Evolutionary conservation across 2,113 vertebrate species (phyloP).

Genomic region (Orycteropus afer): DNA sequence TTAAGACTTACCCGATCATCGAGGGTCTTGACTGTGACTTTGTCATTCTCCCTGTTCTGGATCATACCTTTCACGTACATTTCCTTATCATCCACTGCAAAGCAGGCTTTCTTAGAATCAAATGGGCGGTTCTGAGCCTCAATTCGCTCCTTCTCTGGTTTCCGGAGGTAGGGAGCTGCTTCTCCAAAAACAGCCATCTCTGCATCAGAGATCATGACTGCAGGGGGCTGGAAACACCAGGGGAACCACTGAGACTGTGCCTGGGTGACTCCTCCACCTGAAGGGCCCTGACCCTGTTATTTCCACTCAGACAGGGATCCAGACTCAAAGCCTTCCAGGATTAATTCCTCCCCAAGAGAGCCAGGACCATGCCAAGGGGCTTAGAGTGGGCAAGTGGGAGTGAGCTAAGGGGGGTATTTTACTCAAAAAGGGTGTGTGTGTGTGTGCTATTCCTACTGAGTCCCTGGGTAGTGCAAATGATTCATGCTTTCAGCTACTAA

Average conservation of each 20-base stretch:
- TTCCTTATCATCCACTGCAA: conserved; percentile 87
- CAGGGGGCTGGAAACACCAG: conserved; percentile 54
- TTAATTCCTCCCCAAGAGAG: neutral
- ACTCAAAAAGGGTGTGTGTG: neutral
- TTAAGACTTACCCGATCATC: conserved; percentile 86
- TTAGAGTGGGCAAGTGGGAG: neutral
- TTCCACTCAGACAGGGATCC: neutral
- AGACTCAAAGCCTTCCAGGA: neutral
- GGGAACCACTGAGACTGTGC: neutral
- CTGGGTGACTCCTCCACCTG: too few species aligned
- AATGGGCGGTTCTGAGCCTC: conserved; percentile 90
- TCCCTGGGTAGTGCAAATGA: neutral
- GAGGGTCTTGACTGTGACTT: conserved; percentile 90
- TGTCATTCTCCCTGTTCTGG: conserved; percentile 88
- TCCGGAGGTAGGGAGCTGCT: conserved; percentile 87
- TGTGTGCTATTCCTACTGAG: neutral
- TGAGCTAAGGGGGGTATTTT: neutral
- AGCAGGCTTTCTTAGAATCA: conserved; percentile 92
- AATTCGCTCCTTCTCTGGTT: conserved; percentile 87
- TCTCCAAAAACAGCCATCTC: conserved; percentile 88
- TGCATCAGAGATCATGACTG: conserved; percentile 86
- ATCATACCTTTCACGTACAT: conserved; percentile 93
- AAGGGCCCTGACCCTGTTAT: fast-evolving
- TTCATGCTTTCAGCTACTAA: neutral
- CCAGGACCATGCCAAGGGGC: neutral